A percentile compares a stretch with the other conserved stretches of the same genome.
Evolutionary conservation across 2,888 invertebrate species (phyloP).

Genomic region (Drosophila acutilabella): DNA sequence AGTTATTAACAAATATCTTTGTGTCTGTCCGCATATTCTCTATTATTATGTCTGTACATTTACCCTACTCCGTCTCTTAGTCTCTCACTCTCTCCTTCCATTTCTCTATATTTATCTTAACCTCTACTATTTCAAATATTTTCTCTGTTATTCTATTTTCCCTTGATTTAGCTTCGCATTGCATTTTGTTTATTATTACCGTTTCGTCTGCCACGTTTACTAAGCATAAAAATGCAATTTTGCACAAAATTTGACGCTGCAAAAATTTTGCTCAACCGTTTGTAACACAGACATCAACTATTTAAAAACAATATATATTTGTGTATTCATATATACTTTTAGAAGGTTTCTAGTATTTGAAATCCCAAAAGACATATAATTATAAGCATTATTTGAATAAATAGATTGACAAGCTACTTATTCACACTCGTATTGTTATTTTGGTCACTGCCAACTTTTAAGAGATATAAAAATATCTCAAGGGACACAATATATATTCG

Average conservation of each 20-base stretch:
- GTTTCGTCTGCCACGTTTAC: slow-evolving; percentile 6
- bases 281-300: slow-evolving; percentile 29
- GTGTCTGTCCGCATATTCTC: slow-evolving; percentile 47
- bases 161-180: slow-evolving; percentile 37
- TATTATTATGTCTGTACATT: slow-evolving; percentile 32
- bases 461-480: slow-evolving; percentile 29
- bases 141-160: slow-evolving; percentile 18
- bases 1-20: slow-evolving; percentile 55
- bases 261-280: slow-evolving; percentile 33
- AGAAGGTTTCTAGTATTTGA: slow-evolving; percentile 11
- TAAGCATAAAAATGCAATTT: slow-evolving; percentile 27
- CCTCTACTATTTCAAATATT: neutral
- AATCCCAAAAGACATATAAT: slow-evolving; percentile 7
- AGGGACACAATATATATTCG: too few species aligned
- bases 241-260: slow-evolving; percentile 19
- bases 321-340: slow-evolving; percentile 21
- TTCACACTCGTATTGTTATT: slow-evolving; percentile 26
- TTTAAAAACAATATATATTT: slow-evolving; percentile 1
- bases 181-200: slow-evolving; percentile 50
- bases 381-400: slow-evolving; percentile 9
- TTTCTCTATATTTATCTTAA: slow-evolving; percentile 1
- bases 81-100: slow-evolving; percentile 8
- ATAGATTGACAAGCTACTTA: slow-evolving; percentile 16
- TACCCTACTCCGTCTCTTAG: slow-evolving; percentile 19
- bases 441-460: slow-evolving; percentile 30